Percentiles rank a stretch among this genome's conserved stretches.
These are phyloP conservation scores for Sialis lutaria DNA, from an alignment of 2,888 invertebrate species.

Conservation along the genomic window DNA sequence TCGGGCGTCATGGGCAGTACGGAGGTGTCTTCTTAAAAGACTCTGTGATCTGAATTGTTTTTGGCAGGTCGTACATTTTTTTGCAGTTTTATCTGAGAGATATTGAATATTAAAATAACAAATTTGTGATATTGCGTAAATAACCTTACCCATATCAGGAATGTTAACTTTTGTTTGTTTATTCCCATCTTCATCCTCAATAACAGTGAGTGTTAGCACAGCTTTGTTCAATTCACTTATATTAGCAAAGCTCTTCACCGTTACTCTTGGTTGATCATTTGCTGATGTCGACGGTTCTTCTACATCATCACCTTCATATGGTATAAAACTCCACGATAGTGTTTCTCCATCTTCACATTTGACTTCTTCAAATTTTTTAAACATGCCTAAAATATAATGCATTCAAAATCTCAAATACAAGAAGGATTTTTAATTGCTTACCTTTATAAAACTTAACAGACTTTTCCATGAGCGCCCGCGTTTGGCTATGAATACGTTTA, in stretches of 20 bases:
- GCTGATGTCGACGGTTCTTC: no score
- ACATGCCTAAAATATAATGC: no score
- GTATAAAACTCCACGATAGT: no score
- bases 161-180: constrained; percentile 28
- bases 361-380: no score
- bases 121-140: not conserved
- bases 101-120: not conserved
- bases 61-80: constrained; percentile 12
- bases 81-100: constrained; percentile 8
- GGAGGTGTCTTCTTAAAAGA: constrained; percentile 12
- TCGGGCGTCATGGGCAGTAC: constrained; percentile 8
- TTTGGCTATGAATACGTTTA: constrained; percentile 1
- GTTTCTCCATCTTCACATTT: no score
- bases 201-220: constrained; percentile 26
- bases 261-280: not conserved
- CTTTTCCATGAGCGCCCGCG: not conserved
- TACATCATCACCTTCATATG: no score
- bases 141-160: constrained; percentile 12
- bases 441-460: constrained; percentile 4
- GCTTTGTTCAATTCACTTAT: constrained; percentile 25
- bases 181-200: constrained; percentile 25
- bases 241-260: constrained; percentile 11
- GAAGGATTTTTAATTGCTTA: not conserved
- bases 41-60: constrained; percentile 12
- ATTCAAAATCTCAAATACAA: no score